A percentile compares a stretch with the other conserved stretches of the same genome.
These are phyloP conservation scores for Thripadectes ignobilis DNA, from an alignment of 2,797 vertebrate genomes.

Conservation along the genomic window DNA sequence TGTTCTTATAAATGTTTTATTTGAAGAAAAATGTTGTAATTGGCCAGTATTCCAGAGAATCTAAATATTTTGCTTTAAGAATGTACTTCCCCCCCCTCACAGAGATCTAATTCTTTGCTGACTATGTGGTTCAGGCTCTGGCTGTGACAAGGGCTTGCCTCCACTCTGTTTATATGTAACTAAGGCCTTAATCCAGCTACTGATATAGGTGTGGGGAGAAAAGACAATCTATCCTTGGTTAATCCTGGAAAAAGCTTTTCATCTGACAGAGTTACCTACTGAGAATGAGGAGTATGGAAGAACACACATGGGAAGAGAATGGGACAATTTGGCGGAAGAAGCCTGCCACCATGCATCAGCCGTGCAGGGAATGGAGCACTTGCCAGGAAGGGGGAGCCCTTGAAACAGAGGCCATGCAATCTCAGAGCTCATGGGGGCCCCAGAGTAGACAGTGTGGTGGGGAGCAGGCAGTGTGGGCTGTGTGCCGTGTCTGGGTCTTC, in stretches of 20 bases:
- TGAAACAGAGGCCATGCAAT: background rate
- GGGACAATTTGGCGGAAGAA: background rate
- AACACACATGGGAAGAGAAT: background rate
- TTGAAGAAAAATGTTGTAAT: constrained; percentile 55
- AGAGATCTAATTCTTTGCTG: background rate
- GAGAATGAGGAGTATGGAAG: background rate
- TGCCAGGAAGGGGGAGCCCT: background rate
- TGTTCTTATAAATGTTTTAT: constrained; percentile 30
- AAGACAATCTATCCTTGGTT: background rate
- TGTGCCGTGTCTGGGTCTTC: background rate
- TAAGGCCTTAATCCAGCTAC: background rate
- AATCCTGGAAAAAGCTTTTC: background rate
- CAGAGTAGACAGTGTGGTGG: background rate
- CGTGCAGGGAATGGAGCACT: background rate
- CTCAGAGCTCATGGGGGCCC: fast-evolving
- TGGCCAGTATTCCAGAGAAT: constrained; percentile 21
- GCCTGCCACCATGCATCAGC: background rate
- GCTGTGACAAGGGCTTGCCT: background rate
- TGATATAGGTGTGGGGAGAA: background rate
- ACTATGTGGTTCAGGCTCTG: background rate
- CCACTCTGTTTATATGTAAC: background rate
- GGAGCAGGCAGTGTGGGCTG: background rate
- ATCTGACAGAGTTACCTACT: background rate
- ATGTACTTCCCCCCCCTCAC: background rate
- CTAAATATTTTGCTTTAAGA: constrained; percentile 40